These are phyloP conservation scores for Lymantria monacha DNA, from an alignment of 2,888 invertebrate genomes.

Conservation along the genomic window DNA sequence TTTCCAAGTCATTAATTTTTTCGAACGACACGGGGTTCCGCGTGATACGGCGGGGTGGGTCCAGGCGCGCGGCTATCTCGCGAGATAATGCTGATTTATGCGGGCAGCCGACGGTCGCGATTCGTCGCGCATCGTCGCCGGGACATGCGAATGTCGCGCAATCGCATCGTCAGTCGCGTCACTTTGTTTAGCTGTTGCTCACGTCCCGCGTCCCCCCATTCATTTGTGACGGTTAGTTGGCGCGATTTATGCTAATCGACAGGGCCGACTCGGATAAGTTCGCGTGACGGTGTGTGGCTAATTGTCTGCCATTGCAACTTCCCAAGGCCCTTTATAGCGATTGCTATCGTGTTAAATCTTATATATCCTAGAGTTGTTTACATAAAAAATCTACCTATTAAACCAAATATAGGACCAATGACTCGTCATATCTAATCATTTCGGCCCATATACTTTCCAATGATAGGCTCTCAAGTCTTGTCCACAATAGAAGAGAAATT, in stretches of 20 bases:
- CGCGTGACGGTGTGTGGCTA: conserved; percentile 77
- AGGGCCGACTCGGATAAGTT: conserved; percentile 73
- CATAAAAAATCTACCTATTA: conserved; percentile 47
- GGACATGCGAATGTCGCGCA: conserved; percentile 59
- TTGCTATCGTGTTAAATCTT: conserved; percentile 52
- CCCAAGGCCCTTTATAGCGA: conserved; percentile 61
- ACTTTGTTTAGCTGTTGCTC: conserved; percentile 58
- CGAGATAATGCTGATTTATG: conserved; percentile 83
- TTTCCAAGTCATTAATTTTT: conserved; percentile 83
- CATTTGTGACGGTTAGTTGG: conserved; percentile 80
- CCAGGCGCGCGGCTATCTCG: conserved; percentile 77
- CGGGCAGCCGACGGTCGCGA: conserved; percentile 74
- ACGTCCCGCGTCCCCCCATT: conserved; percentile 52
- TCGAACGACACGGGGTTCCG: conserved; percentile 78
- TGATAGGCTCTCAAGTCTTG: too few relatives aligned
- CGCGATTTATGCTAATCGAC: conserved; percentile 81
- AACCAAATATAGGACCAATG: conserved; percentile 24
- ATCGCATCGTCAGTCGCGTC: conserved; percentile 52
- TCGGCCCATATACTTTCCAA: too few relatives aligned
- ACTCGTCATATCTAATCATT: too few relatives aligned
- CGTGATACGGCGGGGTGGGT: conserved; percentile 76
- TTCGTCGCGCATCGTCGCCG: conserved; percentile 75
- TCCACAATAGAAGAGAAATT: too few relatives aligned
- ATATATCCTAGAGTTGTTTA: conserved; percentile 48
- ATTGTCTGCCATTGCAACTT: conserved; percentile 74